Conservation (phyloP, 2,113 vertebrate genomes). For the Percina caprodes region DNA sequence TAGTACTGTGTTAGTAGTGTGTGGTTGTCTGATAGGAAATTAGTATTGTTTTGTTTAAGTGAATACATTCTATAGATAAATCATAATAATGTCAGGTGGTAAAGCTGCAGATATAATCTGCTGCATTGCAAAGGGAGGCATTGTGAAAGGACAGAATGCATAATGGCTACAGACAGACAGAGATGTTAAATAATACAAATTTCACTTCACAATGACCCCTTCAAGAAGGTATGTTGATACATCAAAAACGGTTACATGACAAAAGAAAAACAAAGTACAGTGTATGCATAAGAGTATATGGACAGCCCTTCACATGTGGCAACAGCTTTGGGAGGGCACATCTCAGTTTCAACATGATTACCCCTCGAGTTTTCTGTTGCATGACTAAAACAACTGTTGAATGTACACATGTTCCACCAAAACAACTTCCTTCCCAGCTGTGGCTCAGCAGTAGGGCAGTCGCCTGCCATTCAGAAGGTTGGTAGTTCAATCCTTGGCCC, state of each 20-base stretch:
- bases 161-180: not conserved
- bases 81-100: not conserved
- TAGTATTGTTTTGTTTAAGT: conserved; percentile 8
- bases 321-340: too few relatives aligned
- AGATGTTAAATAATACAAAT: not conserved
- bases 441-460: too few relatives aligned
- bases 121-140: conserved; percentile 4
- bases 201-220: not conserved
- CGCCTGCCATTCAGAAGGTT: too few relatives aligned
- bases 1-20: too few relatives aligned
- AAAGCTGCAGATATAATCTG: not conserved
- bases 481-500: too few relatives aligned
- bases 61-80: conserved; percentile 13
- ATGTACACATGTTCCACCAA: too few relatives aligned
- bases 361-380: too few relatives aligned
- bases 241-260: not conserved
- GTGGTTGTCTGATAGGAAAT: not conserved
- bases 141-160: not conserved
- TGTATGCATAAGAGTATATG: not conserved
- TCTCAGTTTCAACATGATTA: too few relatives aligned
- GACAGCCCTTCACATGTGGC: not conserved
- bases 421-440: too few relatives aligned
- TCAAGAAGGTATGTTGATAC: not conserved
- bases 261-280: not conserved
- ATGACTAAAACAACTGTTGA: too few relatives aligned